A percentile compares a stretch with the other conserved stretches of the same genome.
phyloP scores from a whole-genome alignment of 2,113 vertebrate genomes.

The Melanostigma gelatinosum region DNA sequence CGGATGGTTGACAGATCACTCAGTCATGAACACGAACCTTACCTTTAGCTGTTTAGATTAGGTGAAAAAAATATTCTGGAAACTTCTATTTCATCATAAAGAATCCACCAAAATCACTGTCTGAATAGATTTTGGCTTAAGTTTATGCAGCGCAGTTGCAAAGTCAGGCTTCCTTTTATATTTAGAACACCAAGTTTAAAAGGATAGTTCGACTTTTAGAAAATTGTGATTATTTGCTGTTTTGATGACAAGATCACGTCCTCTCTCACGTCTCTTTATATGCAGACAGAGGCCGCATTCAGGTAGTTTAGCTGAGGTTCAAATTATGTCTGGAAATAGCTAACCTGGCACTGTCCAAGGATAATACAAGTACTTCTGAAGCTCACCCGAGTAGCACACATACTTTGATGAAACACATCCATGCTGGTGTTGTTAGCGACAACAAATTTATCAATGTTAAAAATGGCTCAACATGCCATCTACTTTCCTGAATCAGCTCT shows the following conservation, averaged over 20 bases:
- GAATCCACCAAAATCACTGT: not conserved
- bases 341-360: not conserved
- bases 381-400: not conserved
- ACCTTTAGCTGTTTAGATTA: not conserved
- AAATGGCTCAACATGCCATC: not conserved
- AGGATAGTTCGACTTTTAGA: not conserved
- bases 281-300: not conserved
- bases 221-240: not conserved
- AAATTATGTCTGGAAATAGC: no score
- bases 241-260: not conserved
- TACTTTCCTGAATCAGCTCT: not conserved
- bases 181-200: not conserved
- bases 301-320: not conserved
- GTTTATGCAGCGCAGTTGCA: not conserved
- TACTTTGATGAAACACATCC: not conserved
- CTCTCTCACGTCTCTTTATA: not conserved
- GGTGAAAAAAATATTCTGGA: not conserved
- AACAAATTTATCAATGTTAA: not conserved
- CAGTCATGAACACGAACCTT: no score
- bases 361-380: not conserved
- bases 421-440: not conserved
- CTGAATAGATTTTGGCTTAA: not conserved
- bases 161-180: not conserved
- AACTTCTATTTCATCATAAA: not conserved
- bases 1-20: not conserved